Evolutionary conservation across 1,140 invertebrate species (phyloP).

Genomic region (Latrodectus geometricus): DNA sequence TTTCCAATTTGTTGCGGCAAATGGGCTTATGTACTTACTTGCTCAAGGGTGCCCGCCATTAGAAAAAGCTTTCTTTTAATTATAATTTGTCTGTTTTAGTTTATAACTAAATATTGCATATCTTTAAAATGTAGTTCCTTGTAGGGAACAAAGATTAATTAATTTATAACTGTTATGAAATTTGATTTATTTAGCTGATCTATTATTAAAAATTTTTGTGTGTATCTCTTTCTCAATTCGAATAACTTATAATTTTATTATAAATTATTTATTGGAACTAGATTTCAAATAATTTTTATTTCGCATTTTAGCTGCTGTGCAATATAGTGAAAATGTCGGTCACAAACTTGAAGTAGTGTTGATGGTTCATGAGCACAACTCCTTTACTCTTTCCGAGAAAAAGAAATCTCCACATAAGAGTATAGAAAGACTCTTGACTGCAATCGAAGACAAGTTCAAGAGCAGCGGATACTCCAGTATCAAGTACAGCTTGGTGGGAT

Average conservation of each 20-base stretch:
- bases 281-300: constrained; percentile 9
- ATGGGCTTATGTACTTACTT: no score
- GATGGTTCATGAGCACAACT: constrained; percentile 35
- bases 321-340: not conserved
- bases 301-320: not conserved
- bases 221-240: not conserved
- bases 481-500: constrained; percentile 36
- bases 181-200: not conserved
- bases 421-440: constrained; percentile 20
- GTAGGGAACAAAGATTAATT: not conserved
- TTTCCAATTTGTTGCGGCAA: no score
- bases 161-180: not conserved
- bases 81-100: no score
- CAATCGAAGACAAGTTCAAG: constrained; percentile 33
- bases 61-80: no score
- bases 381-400: not conserved
- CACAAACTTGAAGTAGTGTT: constrained; percentile 51
- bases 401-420: constrained; percentile 14
- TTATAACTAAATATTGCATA: no score
- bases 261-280: not conserved
- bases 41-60: no score
- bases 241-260: no score
- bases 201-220: not conserved
- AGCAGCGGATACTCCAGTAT: constrained; percentile 34
- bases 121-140: no score